phyloP scores from a whole-genome alignment of 2,113 vertebrate genomes.

The Chionis minor region DNA sequence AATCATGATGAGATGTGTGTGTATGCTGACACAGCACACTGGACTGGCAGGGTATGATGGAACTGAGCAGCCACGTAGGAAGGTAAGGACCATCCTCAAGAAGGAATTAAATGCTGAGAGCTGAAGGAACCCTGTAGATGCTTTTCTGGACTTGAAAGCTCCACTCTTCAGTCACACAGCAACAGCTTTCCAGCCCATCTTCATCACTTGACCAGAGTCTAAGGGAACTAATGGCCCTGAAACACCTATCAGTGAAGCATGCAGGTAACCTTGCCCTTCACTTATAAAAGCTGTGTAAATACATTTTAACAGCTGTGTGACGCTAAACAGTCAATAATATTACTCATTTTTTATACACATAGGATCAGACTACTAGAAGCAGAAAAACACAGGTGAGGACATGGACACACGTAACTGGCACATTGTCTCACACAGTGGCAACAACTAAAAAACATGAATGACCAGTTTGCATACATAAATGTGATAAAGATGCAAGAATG shows the following conservation, averaged over 20 bases:
- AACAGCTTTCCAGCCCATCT: not conserved
- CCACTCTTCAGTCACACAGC: not conserved
- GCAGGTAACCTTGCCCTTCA: not conserved
- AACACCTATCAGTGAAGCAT: fast-evolving
- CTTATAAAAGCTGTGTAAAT: not conserved
- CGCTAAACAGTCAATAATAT: not conserved
- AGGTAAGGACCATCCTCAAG: not conserved
- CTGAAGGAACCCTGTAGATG: not conserved
- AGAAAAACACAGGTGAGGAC: not conserved
- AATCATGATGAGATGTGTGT: not conserved
- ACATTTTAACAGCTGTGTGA: not conserved
- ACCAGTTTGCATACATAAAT: not conserved
- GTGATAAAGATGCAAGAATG: not conserved
- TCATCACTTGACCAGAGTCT: not conserved
- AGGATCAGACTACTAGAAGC: not conserved
- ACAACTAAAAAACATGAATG: not conserved
- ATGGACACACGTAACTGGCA: not conserved
- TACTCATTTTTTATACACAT: not conserved
- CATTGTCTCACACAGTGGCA: not conserved
- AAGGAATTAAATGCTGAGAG: not conserved
- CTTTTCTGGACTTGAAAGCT: not conserved
- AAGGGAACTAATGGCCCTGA: not conserved
- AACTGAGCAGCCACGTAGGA: not conserved
- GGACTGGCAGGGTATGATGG: not conserved
- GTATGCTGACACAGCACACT: not conserved